These are phyloP conservation scores for Euglossa dilemma DNA, from an alignment of 1,140 invertebrate species.

Conservation along the genomic window DNA sequence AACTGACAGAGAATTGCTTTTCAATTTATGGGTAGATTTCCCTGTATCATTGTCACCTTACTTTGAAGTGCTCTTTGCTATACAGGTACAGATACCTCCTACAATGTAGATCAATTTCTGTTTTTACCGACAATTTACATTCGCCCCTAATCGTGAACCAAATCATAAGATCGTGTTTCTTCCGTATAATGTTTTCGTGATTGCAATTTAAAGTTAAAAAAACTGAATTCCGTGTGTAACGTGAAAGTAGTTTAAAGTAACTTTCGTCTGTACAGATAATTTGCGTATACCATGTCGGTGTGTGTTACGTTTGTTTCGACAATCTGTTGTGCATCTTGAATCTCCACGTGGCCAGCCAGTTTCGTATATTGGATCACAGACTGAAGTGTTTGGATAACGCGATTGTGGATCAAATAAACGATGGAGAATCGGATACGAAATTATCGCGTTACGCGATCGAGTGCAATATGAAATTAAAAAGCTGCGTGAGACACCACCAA, in stretches of 20 bases:
- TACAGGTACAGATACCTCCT: constrained; percentile 42
- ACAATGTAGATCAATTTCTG: background rate
- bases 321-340: constrained; percentile 55
- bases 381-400: background rate
- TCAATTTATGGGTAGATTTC: constrained; percentile 56
- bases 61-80: constrained; percentile 52
- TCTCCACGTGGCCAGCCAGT: constrained; percentile 55
- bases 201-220: too few species aligned
- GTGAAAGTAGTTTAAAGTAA: too few species aligned
- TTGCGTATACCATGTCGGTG: constrained; percentile 46
- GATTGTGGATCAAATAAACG: too few species aligned
- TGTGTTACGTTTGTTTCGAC: constrained; percentile 63
- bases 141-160: too few species aligned
- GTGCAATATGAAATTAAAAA: constrained; percentile 29
- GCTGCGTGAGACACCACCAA: constrained; percentile 51
- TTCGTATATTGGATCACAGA: constrained; percentile 58
- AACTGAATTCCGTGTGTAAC: too few species aligned
- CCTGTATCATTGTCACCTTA: constrained; percentile 52
- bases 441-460: background rate
- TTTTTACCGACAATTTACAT: too few species aligned
- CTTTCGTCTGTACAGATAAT: constrained; percentile 12
- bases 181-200: too few species aligned
- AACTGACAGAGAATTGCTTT: constrained; percentile 54
- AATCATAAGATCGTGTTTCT: too few species aligned
- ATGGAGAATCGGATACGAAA: accelerated